These are phyloP conservation scores for Trichosurus vulpecula DNA, from an alignment of 2,797 vertebrate species.

Conservation along the genomic window DNA sequence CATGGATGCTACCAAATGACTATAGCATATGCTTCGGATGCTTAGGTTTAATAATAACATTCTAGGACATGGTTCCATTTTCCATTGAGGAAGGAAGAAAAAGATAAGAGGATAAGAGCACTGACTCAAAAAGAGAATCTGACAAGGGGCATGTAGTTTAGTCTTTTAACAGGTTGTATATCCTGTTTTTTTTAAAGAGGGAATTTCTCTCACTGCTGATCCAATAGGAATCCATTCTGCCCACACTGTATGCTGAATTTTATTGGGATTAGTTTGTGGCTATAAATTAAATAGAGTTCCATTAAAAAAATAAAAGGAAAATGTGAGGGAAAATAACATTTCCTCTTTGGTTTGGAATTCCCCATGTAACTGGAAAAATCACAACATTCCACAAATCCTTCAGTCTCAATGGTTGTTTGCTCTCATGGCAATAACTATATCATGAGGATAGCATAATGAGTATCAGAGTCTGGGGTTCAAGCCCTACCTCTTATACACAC, in stretches of 20 bases:
- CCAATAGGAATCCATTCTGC: conserved; percentile 49
- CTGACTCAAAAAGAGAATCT: background rate
- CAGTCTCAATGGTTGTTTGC: conserved; percentile 32
- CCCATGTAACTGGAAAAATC: conserved; percentile 39
- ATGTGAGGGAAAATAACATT: background rate
- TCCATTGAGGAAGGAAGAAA: conserved; percentile 49
- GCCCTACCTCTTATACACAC: background rate
- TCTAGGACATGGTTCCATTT: conserved; percentile 36
- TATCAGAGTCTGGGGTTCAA: background rate
- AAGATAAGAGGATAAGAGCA: background rate
- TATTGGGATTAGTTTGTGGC: background rate
- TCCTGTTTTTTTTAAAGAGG: conserved; percentile 20
- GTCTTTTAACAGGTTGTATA: background rate
- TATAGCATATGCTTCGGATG: background rate
- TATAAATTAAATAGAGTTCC: conserved; percentile 39
- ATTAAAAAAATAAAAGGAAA: conserved; percentile 20
- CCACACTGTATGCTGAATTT: conserved; percentile 19
- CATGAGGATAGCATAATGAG: background rate
- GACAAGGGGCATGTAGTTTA: background rate
- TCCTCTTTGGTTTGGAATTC: conserved; percentile 31
- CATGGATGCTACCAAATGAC: background rate
- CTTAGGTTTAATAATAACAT: conserved; percentile 35
- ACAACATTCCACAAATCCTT: conserved; percentile 15
- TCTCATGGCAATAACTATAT: conserved; percentile 25
- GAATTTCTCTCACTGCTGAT: conserved; percentile 6